Conservation (phyloP, 2,888 invertebrate genomes). For the Orthosia cruda region DNA sequence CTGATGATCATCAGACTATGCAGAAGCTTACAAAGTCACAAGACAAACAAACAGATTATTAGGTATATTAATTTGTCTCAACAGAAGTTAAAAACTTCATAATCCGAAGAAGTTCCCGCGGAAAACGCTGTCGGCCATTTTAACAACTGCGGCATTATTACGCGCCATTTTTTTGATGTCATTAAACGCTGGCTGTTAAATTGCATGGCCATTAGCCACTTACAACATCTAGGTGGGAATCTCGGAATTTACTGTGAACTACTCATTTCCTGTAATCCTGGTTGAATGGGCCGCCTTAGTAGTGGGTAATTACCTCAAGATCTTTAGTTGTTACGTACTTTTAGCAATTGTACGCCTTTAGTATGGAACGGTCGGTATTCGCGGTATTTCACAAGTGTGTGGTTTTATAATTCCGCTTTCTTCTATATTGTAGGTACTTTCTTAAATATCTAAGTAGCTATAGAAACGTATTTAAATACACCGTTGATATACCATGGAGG, state of each 20-base stretch:
- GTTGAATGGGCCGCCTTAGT: slow-evolving; percentile 41
- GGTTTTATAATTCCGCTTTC: slow-evolving; percentile 33
- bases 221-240: slow-evolving; percentile 58
- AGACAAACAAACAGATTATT: neutral
- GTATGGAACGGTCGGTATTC: neutral
- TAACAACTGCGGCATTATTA: slow-evolving; percentile 32
- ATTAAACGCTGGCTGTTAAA: slow-evolving; percentile 53
- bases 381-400: slow-evolving; percentile 25
- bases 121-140: slow-evolving; percentile 38
- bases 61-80: neutral
- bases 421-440: neutral
- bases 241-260: slow-evolving; percentile 57
- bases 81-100: slow-evolving; percentile 44
- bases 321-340: slow-evolving; percentile 32
- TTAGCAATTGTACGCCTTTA: slow-evolving; percentile 25
- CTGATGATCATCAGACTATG: neutral
- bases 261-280: slow-evolving; percentile 59
- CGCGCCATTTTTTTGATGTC: slow-evolving; percentile 36
- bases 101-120: slow-evolving; percentile 16
- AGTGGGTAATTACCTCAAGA: slow-evolving; percentile 49
- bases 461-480: neutral
- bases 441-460: neutral
- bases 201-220: slow-evolving; percentile 55
- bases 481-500: no score
- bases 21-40: neutral